These are phyloP conservation scores for Cheumatopsyche charites DNA, from an alignment of 1,140 invertebrate genomes.

Conservation along the genomic window DNA sequence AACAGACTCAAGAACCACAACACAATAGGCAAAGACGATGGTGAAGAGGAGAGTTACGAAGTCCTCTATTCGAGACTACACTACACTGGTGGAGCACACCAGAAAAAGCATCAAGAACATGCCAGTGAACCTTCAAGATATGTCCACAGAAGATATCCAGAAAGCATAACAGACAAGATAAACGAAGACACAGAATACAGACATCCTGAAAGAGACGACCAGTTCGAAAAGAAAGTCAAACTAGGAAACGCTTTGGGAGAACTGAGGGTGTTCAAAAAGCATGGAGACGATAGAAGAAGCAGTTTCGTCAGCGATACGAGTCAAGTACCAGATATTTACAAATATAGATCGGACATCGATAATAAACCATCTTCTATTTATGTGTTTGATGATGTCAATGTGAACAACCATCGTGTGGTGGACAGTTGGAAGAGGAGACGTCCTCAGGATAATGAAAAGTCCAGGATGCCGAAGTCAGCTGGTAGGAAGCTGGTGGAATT, in stretches of 20 bases:
- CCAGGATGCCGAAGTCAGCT: slow-evolving; percentile 49
- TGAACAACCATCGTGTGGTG: slow-evolving; percentile 33
- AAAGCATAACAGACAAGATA: slow-evolving; percentile 40
- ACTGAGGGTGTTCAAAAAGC: slow-evolving; percentile 51
- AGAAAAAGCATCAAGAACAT: not conserved
- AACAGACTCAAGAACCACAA: slow-evolving; percentile 14
- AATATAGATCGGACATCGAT: slow-evolving; percentile 55
- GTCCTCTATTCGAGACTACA: slow-evolving; percentile 22
- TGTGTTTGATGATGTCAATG: slow-evolving; percentile 27
- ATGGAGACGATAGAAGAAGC: slow-evolving; percentile 52
- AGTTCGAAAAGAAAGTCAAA: slow-evolving; percentile 55
- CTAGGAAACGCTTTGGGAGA: slow-evolving; percentile 57
- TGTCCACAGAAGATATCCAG: slow-evolving; percentile 29
- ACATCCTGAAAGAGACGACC: slow-evolving; percentile 40
- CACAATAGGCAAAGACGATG: not conserved
- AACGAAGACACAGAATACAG: slow-evolving; percentile 17
- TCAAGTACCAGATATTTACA: slow-evolving; percentile 54
- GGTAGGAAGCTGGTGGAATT: slow-evolving; percentile 59
- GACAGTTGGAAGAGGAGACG: slow-evolving; percentile 24
- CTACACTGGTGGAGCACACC: slow-evolving; percentile 11
- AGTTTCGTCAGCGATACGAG: slow-evolving; percentile 54
- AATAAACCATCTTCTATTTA: slow-evolving; percentile 27
- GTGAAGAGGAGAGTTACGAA: slow-evolving; percentile 22
- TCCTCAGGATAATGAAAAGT: not conserved
- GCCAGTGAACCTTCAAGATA: not conserved